Evolutionary conservation across 2,113 vertebrate species (phyloP), one percentile per base, ranked within the genome.

Genomic region (Mustela lutreola): DNA sequence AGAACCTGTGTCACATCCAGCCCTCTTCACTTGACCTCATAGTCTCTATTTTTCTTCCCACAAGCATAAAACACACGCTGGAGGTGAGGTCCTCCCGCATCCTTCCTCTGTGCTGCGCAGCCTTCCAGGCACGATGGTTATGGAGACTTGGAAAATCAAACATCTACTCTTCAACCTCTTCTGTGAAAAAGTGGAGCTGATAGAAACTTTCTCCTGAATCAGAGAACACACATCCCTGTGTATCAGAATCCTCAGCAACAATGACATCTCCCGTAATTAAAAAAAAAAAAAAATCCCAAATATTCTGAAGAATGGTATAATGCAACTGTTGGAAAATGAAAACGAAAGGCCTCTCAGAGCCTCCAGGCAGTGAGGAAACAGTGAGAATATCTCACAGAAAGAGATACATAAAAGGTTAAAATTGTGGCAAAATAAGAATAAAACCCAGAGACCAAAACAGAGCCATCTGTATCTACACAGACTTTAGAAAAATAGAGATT

Each of bases 401-500:
- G 96, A 98, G 95, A 97, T 95, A 95, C 93, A 98, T 83, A 98
- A 98, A 98, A 98, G 97, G 96, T 97, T 97, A 97, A 98, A 97
- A 98, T 96, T 95, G 95, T 98, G 96, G 97, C 97, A 97, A 97
- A 96, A 98, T 98, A 98, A 97, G 97, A 98, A 96, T 98, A 98
- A 98, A 98, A 98, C 97, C 94, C 97, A 98, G 97, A 98, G 98
- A 98, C 97, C 98, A 98, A 98, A 98, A 93, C 98, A 98, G 97
- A 98, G 97, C 97, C 98, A 98, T 98, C 98, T 98, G 98, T 98
- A 98, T 97, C 97, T 97, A 98, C 96, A 98, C 97, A 98, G 98
- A 98, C 98, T 98, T 98, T 98, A 97, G 97, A 97, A 98, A 98
- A 98, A 98, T 97, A 98, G 98, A 98, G 97, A 98, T 98, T 98